These are phyloP conservation scores for Nasonia vitripennis DNA, from an alignment of 1,140 invertebrate species.

Conservation along the genomic window DNA sequence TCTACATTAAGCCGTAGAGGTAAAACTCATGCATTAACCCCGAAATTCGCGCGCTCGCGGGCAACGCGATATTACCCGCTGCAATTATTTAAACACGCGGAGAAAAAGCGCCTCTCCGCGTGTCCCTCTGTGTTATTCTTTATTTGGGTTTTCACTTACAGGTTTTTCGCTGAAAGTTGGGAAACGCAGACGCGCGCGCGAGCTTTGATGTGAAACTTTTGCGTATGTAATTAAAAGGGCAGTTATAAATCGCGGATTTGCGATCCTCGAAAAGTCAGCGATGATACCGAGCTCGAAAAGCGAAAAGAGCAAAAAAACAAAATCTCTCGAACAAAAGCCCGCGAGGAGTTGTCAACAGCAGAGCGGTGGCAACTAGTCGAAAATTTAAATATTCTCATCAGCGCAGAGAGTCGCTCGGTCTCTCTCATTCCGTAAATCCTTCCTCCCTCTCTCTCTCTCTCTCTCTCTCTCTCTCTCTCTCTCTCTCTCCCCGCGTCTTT, in stretches of 20 bases:
- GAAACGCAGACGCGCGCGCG: background rate
- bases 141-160: constrained; percentile 20
- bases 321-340: background rate
- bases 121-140: background rate
- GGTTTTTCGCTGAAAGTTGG: background rate
- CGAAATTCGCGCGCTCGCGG: background rate
- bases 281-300: background rate
- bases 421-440: constrained; percentile 34
- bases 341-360: constrained; percentile 1
- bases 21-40: constrained; percentile 6
- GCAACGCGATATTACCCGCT: constrained; percentile 11
- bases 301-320: background rate
- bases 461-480: background rate
- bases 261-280: background rate
- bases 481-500: constrained; percentile 28
- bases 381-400: constrained; percentile 44
- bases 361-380: background rate
- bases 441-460: background rate
- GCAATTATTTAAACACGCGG: background rate
- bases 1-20: background rate
- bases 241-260: too few relatives aligned
- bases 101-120: background rate
- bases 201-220: too few relatives aligned
- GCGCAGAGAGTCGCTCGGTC: constrained; percentile 2
- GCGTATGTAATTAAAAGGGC: too few relatives aligned